phyloP scores from a whole-genome alignment of 2,113 vertebrate species.

The Thamnophis sirtalis region DNA sequence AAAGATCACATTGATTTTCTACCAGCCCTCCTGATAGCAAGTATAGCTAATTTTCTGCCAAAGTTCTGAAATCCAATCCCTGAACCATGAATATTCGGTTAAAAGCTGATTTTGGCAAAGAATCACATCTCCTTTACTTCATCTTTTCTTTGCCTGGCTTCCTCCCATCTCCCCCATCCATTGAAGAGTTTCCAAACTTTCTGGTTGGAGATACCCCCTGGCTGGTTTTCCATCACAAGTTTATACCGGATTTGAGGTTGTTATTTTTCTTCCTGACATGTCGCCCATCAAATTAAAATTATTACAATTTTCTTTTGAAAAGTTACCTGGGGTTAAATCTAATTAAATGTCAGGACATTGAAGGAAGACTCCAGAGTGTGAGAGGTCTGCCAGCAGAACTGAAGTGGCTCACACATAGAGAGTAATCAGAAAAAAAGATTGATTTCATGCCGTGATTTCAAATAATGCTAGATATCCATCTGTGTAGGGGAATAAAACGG shows the following conservation, averaged over 20 bases:
- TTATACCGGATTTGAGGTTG: constrained; percentile 57
- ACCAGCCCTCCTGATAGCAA: constrained; percentile 10
- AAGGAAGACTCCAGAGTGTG: constrained; percentile 53
- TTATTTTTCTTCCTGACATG: constrained; percentile 53
- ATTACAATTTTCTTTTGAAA: constrained; percentile 65
- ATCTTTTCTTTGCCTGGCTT: neutral
- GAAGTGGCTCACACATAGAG: constrained; percentile 17
- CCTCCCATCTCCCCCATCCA: constrained; percentile 33
- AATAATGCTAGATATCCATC: constrained; percentile 29
- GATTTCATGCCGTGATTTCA: constrained; percentile 53
- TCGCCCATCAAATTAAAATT: constrained; percentile 62
- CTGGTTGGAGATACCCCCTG: constrained; percentile 66
- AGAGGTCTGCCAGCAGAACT: constrained; percentile 38
- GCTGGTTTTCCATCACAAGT: constrained; percentile 61
- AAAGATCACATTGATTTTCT: constrained; percentile 4
- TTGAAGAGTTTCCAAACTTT: constrained; percentile 60
- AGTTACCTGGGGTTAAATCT: constrained; percentile 72
- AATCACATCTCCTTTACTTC: constrained; percentile 38
- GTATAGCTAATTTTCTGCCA: constrained; percentile 44
- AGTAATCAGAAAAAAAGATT: constrained; percentile 9
- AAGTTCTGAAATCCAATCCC: constrained; percentile 45
- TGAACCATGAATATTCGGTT: constrained; percentile 31
- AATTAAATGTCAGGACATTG: constrained; percentile 45
- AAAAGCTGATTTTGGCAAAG: constrained; percentile 48
- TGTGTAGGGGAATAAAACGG: constrained; percentile 44